These are phyloP conservation scores for Bergia puertoricense DNA, from an alignment of 92 coral and sea anemone genomes.

Conservation along the genomic window DNA sequence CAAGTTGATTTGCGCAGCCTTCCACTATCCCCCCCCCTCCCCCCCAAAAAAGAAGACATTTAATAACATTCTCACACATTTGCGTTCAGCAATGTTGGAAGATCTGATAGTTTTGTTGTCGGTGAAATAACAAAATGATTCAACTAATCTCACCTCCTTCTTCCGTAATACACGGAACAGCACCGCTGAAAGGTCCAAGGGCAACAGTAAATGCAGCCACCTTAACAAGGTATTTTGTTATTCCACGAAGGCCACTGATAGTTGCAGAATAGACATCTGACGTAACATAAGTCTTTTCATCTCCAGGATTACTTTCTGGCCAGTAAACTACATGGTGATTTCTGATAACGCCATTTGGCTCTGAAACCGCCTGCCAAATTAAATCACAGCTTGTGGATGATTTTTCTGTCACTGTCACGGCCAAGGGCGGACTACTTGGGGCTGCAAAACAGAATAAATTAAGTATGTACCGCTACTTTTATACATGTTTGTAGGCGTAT, in stretches of 20 bases:
- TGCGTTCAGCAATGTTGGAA: too few species aligned
- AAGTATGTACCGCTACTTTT: too few species aligned
- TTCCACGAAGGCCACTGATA: not conserved
- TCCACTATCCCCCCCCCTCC: too few species aligned
- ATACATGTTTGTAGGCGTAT: too few species aligned
- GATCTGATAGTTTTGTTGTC: too few species aligned
- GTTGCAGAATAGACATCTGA: not conserved
- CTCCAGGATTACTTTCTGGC: not conserved
- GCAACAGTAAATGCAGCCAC: conserved; percentile 36
- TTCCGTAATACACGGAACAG: conserved; percentile 10
- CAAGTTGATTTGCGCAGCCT: too few species aligned
- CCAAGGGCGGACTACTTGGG: conserved; percentile 22
- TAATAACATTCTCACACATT: too few species aligned
- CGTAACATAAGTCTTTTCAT: not conserved
- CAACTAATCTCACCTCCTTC: not conserved
- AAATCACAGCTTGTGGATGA: conserved; percentile 19
- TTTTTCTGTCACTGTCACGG: not conserved
- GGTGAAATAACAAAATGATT: too few species aligned
- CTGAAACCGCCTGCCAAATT: conserved; percentile 13
- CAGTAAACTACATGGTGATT: conserved; percentile 14
- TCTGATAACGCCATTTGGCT: conserved; percentile 1
- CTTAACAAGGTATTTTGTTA: conserved; percentile 9
- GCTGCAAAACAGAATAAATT: conserved; percentile 3
- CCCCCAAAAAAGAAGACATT: too few species aligned
- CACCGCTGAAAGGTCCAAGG: not conserved